Conservation (phyloP, 2,113 vertebrate species). For the Leptobrachium leishanense region DNA sequence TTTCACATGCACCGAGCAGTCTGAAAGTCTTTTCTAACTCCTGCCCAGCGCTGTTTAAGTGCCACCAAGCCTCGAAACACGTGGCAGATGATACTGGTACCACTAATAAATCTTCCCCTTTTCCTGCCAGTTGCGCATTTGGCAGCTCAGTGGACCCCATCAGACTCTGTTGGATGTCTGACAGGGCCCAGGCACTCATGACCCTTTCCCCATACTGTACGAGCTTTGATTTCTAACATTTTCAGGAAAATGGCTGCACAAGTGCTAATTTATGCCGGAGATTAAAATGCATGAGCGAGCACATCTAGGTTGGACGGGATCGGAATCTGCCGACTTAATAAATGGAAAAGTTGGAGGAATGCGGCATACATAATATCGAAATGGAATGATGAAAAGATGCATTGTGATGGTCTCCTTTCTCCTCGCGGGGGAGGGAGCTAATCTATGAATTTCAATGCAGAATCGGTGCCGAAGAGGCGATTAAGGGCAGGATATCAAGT, state of each 20-base stretch:
- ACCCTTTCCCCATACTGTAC: conserved; percentile 9
- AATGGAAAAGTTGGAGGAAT: conserved; percentile 58
- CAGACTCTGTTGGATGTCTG: no score
- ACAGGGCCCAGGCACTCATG: no score
- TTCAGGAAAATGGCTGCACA: conserved; percentile 45
- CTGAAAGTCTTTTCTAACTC: no score
- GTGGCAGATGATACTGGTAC: no score
- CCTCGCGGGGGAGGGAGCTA: conserved; percentile 39
- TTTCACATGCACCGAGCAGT: no score
- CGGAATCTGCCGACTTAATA: conserved; percentile 65
- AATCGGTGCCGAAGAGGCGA: conserved; percentile 47
- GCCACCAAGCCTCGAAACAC: no score
- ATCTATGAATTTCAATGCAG: conserved; percentile 55
- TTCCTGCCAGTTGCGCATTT: no score
- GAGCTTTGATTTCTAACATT: conserved; percentile 26
- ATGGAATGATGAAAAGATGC: conserved; percentile 58
- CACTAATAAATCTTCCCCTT: no score
- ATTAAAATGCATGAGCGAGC: conserved; percentile 70
- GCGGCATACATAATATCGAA: conserved; percentile 54
- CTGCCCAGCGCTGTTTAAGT: no score
- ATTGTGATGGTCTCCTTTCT: conserved; percentile 48
- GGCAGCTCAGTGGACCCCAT: no score
- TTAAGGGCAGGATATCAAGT: conserved; percentile 47
- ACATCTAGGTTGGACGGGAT: conserved; percentile 61
- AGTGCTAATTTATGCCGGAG: conserved; percentile 59